These are phyloP conservation scores for Oxystoma pomonae DNA, from an alignment of 2,888 invertebrate species.

Conservation along the genomic window DNA sequence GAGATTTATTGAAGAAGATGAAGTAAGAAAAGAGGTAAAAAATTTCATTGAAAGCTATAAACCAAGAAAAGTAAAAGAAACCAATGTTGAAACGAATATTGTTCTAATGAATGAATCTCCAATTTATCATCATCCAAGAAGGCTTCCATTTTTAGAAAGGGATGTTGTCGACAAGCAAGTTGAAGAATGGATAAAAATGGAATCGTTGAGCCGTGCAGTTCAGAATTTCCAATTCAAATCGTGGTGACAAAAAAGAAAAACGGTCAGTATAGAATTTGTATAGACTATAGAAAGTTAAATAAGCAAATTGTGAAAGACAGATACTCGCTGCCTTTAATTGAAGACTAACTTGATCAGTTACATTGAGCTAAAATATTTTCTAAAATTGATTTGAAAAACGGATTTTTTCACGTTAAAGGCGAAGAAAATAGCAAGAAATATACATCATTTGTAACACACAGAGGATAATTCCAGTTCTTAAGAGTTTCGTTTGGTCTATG, in stretches of 20 bases:
- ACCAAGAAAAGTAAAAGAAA: constrained; percentile 4
- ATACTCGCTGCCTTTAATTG: constrained; percentile 25
- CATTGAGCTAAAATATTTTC: constrained; percentile 15
- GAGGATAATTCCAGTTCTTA: constrained; percentile 43
- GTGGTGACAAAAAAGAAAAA: constrained; percentile 29
- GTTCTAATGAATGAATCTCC: constrained; percentile 20
- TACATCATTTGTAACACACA: constrained; percentile 41
- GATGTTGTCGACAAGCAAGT: constrained; percentile 24
- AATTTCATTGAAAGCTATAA: constrained; percentile 3
- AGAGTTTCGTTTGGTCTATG: constrained; percentile 44
- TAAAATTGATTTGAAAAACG: constrained; percentile 32
- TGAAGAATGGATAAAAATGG: constrained; percentile 24
- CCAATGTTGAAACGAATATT: constrained; percentile 3
- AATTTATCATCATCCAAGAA: constrained; percentile 23
- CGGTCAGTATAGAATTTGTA: constrained; percentile 24
- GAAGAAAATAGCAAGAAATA: constrained; percentile 31
- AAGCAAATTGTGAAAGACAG: constrained; percentile 25
- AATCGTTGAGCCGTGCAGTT: constrained; percentile 27
- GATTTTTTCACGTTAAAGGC: constrained; percentile 32
- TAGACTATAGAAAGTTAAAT: constrained; percentile 28
- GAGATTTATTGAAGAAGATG: background rate
- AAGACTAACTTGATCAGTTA: constrained; percentile 21
- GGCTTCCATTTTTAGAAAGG: constrained; percentile 25
- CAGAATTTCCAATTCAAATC: constrained; percentile 28
- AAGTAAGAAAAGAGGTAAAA: constrained; percentile 5